Base-by-base conservation (phyloP, 2,888 invertebrate species). In the Cephus rjabovi region DNA sequence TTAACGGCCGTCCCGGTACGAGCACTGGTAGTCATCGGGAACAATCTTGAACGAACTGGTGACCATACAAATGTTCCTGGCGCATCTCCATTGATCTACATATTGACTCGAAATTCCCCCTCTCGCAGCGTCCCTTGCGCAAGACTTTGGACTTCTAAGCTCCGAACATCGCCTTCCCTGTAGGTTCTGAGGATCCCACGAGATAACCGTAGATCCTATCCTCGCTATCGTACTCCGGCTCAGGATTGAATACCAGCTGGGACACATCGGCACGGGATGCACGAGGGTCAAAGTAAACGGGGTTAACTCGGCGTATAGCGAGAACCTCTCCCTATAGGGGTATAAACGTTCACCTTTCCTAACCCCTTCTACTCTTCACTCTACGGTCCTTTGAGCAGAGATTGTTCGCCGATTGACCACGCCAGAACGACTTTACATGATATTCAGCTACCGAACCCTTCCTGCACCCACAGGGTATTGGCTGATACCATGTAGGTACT, bases 341-440 rank as follows among this genome's bases (percentile, higher is more conserved):
- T 76, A 79, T 74, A 77, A 77, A 74, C 77, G 77, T 77, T 79
- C 75, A 79, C 79, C 81, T 77, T 77, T 35, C 78, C 73, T 75
- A 77, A 79, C 34, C 78, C 34, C 69, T n/a, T 40, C 23, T 30
- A 74, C 74, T 76, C 73, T 76, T 76, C 40, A 75, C 73, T 77
- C 23, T 15, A 33, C 35, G 73, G 73, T 69, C 33, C 76, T 81
- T 76, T 77, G 77, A 77, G 40, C 74, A 68, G 77, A 78, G 81
- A 79, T 79, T 78, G 73, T 56, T 73, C 76, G 74, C 73, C 79
- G 78, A 78, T 81, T 79, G 70, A 81, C 75, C 73, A 34, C 31
- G 34, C 35, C 68, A 71, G 56, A 70, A 33, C 31, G 78, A 76
- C 71, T 40, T 56, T 56, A 9, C 40, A 9, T 6, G 40, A 56